Evolutionary conservation across 2,113 vertebrate genomes (phyloP).

Genomic region (human (Homo sapiens)): DNA sequence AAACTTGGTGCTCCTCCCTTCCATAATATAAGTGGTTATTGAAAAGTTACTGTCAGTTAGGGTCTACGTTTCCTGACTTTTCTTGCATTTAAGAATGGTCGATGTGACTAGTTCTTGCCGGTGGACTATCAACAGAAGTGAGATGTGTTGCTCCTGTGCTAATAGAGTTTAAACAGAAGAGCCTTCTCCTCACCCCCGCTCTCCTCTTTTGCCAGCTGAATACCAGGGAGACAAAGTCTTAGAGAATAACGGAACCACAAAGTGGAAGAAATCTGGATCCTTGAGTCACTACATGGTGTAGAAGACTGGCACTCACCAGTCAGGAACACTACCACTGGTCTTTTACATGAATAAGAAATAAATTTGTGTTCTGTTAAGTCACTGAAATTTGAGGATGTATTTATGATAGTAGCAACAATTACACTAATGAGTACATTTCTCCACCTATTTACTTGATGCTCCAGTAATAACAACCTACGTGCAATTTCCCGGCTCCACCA

Average conservation of each 20-base stretch:
- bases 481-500: neutral
- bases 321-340: neutral
- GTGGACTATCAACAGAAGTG: neutral
- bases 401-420: neutral
- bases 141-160: neutral
- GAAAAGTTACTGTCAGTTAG: neutral
- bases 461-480: neutral
- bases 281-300: neutral
- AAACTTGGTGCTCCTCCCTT: neutral
- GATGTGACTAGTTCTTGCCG: neutral
- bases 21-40: neutral
- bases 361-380: neutral
- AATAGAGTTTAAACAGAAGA: neutral
- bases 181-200: neutral
- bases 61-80: neutral
- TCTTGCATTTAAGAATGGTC: neutral
- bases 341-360: neutral
- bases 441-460: neutral
- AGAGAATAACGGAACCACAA: neutral
- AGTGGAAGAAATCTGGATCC: neutral
- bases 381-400: neutral
- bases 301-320: neutral
- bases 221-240: neutral
- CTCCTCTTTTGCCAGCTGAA: neutral
- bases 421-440: fast-evolving